Percentiles rank a stretch among this genome's conserved stretches.
These are phyloP conservation scores for Passerina amoena DNA, from an alignment of 2,113 vertebrate genomes.

Conservation along the genomic window DNA sequence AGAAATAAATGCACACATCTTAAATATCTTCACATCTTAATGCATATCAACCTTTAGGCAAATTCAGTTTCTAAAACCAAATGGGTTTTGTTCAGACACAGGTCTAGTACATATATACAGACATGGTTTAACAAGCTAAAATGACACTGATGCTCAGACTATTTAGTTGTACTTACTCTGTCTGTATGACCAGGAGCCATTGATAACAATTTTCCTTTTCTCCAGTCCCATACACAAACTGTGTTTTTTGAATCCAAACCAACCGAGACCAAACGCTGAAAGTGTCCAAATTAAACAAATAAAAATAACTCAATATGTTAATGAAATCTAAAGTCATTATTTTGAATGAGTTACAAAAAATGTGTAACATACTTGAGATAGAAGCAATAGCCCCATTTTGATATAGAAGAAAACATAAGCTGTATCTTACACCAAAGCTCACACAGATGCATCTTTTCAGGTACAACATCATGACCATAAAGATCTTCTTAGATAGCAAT, in stretches of 20 bases:
- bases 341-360: not conserved
- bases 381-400: not conserved
- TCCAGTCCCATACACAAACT: slow-evolving; percentile 99
- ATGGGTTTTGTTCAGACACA: not conserved
- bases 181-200: slow-evolving; percentile 96
- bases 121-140: not conserved
- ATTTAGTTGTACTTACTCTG: slow-evolving; percentile 82
- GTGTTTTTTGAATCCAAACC: slow-evolving; percentile 98
- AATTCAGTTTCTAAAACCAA: not conserved
- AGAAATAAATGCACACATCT: not conserved
- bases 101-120: not conserved
- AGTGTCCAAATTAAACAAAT: slow-evolving; percentile 23
- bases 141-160: not conserved
- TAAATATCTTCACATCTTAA: not conserved
- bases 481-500: not conserved
- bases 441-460: not conserved
- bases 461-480: not conserved
- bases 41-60: not conserved
- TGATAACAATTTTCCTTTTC: slow-evolving; percentile 91
- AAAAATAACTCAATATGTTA: not conserved
- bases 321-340: not conserved
- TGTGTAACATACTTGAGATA: not conserved
- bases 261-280: slow-evolving; percentile 95
- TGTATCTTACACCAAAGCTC: not conserved
- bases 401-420: not conserved